Percentiles rank a stretch among this genome's conserved stretches.
These are phyloP conservation scores for Sanderia malayensis DNA, from an alignment of 30 jellyfish, hydroid and myxozoan genomes.

Conservation along the genomic window DNA sequence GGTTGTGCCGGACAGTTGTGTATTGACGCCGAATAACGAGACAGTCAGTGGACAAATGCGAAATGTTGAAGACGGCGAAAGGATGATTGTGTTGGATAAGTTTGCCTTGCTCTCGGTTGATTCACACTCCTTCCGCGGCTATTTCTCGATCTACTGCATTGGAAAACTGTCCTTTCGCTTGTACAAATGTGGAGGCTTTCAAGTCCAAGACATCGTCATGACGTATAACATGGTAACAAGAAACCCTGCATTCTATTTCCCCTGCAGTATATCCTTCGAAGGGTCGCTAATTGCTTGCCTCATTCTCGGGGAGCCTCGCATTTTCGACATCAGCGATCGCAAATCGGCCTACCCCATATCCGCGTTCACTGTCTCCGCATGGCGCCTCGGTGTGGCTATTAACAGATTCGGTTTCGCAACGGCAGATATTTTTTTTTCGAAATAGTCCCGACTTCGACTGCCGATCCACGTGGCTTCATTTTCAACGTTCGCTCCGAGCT, in stretches of 20 bases:
- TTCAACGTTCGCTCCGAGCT: constrained; percentile 93
- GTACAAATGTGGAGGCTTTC: constrained; percentile 94
- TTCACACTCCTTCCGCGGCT: constrained; percentile 87
- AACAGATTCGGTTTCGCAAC: constrained; percentile 95
- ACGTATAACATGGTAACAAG: constrained; percentile 84
- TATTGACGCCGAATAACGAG: constrained; percentile 89
- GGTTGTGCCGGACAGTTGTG: constrained; percentile 92
- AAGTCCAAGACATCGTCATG: constrained; percentile 90
- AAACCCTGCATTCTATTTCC: constrained; percentile 81
- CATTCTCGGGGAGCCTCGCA: constrained; percentile 96
- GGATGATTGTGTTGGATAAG: constrained; percentile 77
- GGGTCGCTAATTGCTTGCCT: constrained; percentile 91
- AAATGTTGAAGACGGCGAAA: constrained; percentile 83
- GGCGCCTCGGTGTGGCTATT: constrained; percentile 97
- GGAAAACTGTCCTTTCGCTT: constrained; percentile 68
- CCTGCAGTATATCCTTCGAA: constrained; percentile 84
- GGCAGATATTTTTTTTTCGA: constrained; percentile 89
- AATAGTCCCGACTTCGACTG: constrained; percentile 89
- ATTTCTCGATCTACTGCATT: constrained; percentile 80
- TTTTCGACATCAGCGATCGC: constrained; percentile 94
- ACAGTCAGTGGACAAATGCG: constrained; percentile 83
- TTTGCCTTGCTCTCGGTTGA: constrained; percentile 64
- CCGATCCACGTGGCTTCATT: constrained; percentile 95
- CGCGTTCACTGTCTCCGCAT: constrained; percentile 95
- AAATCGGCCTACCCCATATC: constrained; percentile 99